A percentile compares a stretch with the other conserved stretches of the same genome.
These are phyloP conservation scores for Caenorhabditis zanzibari DNA, from an alignment of 2,888 invertebrate genomes.

Conservation along the genomic window DNA sequence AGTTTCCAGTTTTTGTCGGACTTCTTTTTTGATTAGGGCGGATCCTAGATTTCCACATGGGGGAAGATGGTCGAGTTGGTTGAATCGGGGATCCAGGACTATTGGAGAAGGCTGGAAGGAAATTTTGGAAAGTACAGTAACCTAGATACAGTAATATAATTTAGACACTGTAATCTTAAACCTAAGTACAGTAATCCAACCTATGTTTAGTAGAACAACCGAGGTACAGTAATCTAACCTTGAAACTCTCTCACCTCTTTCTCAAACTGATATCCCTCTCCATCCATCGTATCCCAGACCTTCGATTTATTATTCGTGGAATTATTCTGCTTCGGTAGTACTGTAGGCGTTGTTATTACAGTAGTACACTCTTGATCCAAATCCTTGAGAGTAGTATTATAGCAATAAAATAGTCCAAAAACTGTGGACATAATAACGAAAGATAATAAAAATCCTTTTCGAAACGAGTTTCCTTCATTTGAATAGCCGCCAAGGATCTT, in stretches of 20 bases:
- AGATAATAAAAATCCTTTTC: slow-evolving; percentile 1
- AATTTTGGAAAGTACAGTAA: no score
- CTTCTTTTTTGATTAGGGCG: neutral
- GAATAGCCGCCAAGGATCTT: neutral
- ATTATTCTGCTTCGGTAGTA: neutral
- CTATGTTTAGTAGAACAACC: no score
- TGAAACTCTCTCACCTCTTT: neutral
- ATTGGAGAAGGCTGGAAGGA: neutral
- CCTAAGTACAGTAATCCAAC: no score
- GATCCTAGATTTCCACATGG: slow-evolving; percentile 14
- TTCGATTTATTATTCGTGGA: neutral
- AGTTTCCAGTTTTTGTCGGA: neutral
- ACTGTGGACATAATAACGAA: neutral
- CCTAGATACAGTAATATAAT: no score
- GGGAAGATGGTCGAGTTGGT: slow-evolving; percentile 5
- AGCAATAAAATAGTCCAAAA: neutral
- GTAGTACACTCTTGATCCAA: neutral
- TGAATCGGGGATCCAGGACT: slow-evolving; percentile 17
- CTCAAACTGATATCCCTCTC: slow-evolving; percentile 37
- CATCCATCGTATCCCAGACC: slow-evolving; percentile 45
- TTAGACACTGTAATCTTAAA: no score
- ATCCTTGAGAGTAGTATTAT: neutral
- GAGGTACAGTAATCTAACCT: neutral
- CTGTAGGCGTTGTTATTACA: neutral
- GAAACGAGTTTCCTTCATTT: neutral